Base-by-base conservation (phyloP, 2,113 vertebrate species). In the Daubentonia madagascariensis region DNA sequence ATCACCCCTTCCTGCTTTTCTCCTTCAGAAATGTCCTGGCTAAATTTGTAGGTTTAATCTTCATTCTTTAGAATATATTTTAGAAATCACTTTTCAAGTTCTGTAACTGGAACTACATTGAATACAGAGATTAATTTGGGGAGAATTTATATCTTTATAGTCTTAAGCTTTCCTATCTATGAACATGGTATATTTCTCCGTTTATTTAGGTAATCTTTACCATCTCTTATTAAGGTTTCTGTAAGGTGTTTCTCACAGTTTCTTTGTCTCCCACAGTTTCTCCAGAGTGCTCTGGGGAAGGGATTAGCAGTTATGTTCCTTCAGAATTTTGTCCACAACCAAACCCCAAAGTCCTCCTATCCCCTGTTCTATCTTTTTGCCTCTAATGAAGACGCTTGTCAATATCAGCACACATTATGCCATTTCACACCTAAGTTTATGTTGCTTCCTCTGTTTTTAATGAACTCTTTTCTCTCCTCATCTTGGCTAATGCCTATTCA, bases 321-420 rank as follows among this genome's bases (percentile, higher is more conserved):
- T 81, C 17, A 89, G 73, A 76, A 92, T 40, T 37, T 50, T 50
- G 43, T 45, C 6, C 40, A 40, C 23, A 45, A 23, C 23, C 10
- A 30, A 87, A 72, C 7, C 35, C 43, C 10, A 40, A 78, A 59
- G 6, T 35, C 6, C 7, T 52, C 35, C 85, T 13, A 16, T 35
- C n/a, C 76, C 18, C 48, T 16, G 20, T 23, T 12, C 40, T 81
- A 12, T 17, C n/a, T 30, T 30, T 61, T 70, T 81, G 9, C 65
- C 32, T 86, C 67, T 48, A 54, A 23, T 14, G 35, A 18, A 4
- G 8, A 30, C 6, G 32, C 25, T 25, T 59, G 22, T 59, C 65
- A 2, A 0, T 0, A 28, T 59, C 50, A 50, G 3, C 25, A 25
- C 8, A 8, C 2, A 1, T 4, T 6, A 6, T 8, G 25, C 23